Base-by-base conservation (phyloP, 2,113 vertebrate genomes). In the Corydoras maculifer region DNA sequence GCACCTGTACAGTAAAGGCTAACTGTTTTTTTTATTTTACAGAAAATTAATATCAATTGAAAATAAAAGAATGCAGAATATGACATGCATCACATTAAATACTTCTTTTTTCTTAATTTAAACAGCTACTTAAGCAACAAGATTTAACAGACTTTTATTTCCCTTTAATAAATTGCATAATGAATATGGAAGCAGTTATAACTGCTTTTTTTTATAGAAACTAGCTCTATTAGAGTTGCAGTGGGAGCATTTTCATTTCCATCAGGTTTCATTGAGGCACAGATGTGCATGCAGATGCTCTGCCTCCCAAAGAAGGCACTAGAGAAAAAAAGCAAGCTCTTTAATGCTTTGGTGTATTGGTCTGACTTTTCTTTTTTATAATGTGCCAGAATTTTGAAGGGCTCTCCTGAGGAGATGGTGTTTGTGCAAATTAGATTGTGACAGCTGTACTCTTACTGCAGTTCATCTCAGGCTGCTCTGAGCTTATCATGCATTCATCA, bases 291-390 rank as follows among this genome's bases (percentile, higher is more conserved):
- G 59, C 79, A 86, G 82, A 86, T 84, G 80, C 68, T 75, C 61
- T 67, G 68, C 73, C 65, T 76, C 69, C 75, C 69, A 72, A 71
- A 79, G 66, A 68, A 68, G 74, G 65, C 77, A 82, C 82, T 73
- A 82, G 74, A 82, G 80, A 79, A 65, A 79, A 25, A 43, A 43
- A 43, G 35, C 35, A 43, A 78, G 76, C 65, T 58, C 69, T 75
- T 84, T 86, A 85, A 79, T 78, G 81, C 72, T 29, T 53, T 64
- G 57, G 72, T 8, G 69, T 43, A 43, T 32, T 60, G 82, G 81
- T 82, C 79, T 83, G 80, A 73, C 72, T 86, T 83, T 82, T 81
- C 12, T 31, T 9, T 83, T 84, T 85, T 78, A 85, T 77, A 70
- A 82, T 71, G n/a, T 62, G 64, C 30, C 65, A 13, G 48, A 63